A percentile compares a stretch with the other conserved stretches of the same genome.
Conservation (phyloP, 1,140 invertebrate genomes). For the Streblospio benedicti region DNA sequence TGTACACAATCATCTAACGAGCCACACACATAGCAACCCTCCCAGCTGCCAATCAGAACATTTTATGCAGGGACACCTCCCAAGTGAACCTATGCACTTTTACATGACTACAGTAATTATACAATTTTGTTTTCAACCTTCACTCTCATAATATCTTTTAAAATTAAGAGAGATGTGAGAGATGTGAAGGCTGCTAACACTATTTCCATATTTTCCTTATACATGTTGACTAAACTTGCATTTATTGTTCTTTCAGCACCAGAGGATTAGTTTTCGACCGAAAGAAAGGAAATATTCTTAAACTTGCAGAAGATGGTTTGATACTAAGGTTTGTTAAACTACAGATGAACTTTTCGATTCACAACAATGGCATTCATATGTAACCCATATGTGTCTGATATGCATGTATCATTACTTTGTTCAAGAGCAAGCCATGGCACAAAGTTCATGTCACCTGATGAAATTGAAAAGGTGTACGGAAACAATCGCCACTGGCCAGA, state of each 20-base stretch:
- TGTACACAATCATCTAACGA: too few species aligned
- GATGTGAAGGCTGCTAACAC: too few species aligned
- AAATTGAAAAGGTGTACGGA: slow-evolving; percentile 59
- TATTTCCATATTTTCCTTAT: too few species aligned
- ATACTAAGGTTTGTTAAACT: slow-evolving; percentile 50
- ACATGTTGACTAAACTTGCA: too few species aligned
- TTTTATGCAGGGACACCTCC: too few species aligned
- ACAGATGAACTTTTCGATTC: not conserved
- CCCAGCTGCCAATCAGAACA: too few species aligned
- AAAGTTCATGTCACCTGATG: slow-evolving; percentile 50
- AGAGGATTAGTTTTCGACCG: slow-evolving; percentile 69
- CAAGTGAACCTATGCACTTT: too few species aligned
- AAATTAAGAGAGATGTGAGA: too few species aligned
- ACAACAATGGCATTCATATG: not conserved
- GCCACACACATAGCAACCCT: too few species aligned
- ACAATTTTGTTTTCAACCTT: too few species aligned
- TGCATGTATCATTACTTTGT: not conserved
- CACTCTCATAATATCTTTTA: too few species aligned
- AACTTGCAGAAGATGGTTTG: slow-evolving; percentile 54
- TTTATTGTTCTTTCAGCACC: slow-evolving; percentile 21
- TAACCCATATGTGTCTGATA: not conserved
- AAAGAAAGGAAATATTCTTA: slow-evolving; percentile 63
- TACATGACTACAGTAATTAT: too few species aligned
- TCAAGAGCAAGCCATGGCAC: slow-evolving; percentile 61
- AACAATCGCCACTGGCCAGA: slow-evolving; percentile 54